phyloP scores from a whole-genome alignment of 1,140 invertebrate genomes.

The Schlechtendalia chinensis region DNA sequence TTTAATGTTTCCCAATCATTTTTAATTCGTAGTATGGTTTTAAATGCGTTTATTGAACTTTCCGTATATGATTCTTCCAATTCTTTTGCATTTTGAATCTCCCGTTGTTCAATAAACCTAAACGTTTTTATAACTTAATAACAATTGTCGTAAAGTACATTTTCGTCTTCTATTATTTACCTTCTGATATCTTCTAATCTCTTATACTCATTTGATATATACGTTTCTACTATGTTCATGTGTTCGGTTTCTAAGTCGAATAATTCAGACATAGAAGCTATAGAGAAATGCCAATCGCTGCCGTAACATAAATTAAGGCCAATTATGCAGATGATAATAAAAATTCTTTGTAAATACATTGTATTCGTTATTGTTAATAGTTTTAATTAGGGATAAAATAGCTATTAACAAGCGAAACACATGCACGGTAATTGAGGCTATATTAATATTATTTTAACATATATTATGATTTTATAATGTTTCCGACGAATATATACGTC shows the following conservation, averaged over 20 bases:
- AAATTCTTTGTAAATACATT: not conserved
- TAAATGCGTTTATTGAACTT: constrained; percentile 20
- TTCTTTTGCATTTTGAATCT: not conserved
- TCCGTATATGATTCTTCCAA: constrained; percentile 7
- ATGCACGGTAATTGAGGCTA: not conserved
- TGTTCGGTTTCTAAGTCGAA: not conserved
- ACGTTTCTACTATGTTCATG: not conserved
- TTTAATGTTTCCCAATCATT: constrained; percentile 23
- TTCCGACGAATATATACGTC: not conserved
- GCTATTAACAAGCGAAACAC: not conserved
- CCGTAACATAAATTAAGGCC: not conserved
- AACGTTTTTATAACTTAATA: not conserved
- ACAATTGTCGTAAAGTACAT: not conserved
- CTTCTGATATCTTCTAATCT: not conserved
- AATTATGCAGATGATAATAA: not conserved
- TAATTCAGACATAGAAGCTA: not conserved
- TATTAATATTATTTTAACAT: not conserved
- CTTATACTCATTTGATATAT: not conserved
- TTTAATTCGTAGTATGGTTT: constrained; percentile 5
- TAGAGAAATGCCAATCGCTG: not conserved
- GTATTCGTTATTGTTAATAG: too few species aligned
- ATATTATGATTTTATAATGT: not conserved
- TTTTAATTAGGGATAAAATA: not conserved
- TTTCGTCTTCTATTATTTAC: not conserved
- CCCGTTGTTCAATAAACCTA: constrained; percentile 18